Percentiles rank a stretch among this genome's conserved stretches.
phyloP scores from a whole-genome alignment of 2,888 invertebrate genomes.

The Dyspetes luteomarginatus region DNA sequence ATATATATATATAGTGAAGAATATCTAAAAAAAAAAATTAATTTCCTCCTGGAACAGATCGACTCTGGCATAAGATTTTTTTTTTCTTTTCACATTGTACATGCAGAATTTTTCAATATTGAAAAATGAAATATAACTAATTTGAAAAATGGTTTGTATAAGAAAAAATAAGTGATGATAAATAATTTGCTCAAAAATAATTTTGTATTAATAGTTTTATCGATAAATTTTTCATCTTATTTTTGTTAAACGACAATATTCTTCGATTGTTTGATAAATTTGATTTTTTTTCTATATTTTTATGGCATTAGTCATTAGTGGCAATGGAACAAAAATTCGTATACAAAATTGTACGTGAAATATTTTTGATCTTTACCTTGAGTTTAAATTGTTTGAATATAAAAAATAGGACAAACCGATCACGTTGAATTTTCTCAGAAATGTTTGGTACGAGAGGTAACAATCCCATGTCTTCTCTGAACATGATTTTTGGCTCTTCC shows the following conservation, averaged over 20 bases:
- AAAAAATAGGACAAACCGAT: conserved; percentile 70
- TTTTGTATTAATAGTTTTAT: background rate
- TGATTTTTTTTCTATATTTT: background rate
- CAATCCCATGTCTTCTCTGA: conserved; percentile 69
- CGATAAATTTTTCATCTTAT: background rate
- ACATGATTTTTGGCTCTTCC: conserved; percentile 67
- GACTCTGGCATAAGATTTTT: too few species aligned
- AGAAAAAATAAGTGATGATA: too few species aligned
- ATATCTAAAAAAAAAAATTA: too few species aligned
- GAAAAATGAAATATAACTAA: too few species aligned
- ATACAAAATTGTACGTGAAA: background rate
- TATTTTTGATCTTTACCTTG: background rate
- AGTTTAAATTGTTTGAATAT: too few species aligned
- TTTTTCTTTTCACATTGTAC: too few species aligned
- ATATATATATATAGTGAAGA: too few species aligned
- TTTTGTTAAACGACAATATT: background rate
- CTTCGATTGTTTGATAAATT: background rate
- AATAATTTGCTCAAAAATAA: too few species aligned
- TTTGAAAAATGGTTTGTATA: too few species aligned
- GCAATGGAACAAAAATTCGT: background rate
- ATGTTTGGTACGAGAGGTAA: conserved; percentile 63
- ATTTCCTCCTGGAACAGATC: too few species aligned
- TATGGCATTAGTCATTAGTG: background rate
- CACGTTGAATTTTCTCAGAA: conserved; percentile 72
- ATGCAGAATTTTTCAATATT: too few species aligned